Evolutionary conservation across 2,888 invertebrate species (phyloP), one percentile per base, ranked within the genome.

Genomic region (Magallana nippona): DNA sequence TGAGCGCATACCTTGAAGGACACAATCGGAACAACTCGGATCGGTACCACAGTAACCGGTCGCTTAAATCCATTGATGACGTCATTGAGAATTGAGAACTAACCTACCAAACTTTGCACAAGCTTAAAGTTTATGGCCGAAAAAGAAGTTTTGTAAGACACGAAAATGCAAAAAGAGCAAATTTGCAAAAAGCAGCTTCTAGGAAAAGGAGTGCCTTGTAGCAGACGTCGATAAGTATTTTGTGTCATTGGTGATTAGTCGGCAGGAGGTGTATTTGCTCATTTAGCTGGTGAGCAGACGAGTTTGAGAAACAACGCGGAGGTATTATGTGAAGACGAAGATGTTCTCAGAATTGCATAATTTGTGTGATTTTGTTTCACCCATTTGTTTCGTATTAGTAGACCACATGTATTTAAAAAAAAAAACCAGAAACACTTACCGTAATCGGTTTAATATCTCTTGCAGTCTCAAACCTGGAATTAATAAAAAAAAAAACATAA

Each of bases 401-500:
- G 17, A 15, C 11, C 27, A 71, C 71, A 27, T 27, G 19, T 2
- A 63, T 44, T n/a, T 44, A 78, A 78, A 78, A 11, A 10, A 78
- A 78, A 11, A 10, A 15, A 55, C 8, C 1, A 78, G 13, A 55
- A 19, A 11, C 82, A 88, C 91, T 89, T 88, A 91, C 91, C 90
- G 86, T 55, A 92, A 82, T 77, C 87, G 86, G 81, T 91, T 91
- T 55, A 92, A 83, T 92, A 97, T 96, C 93, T 97, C 97, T 92
- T 98, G 96, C 81, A 98, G 96, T 94, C 97, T 97, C 92, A 98
- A 96, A 94, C 98, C 98, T 98, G 96, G 86, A 96, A 96, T n/a
- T 78, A 88, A 32, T 85, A 82, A 80, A 82, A 85, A 82, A 84
- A 19, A 44, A 3, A 44, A 3, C 44, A 44, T 44, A 44, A 44